Conservation (phyloP, 1,140 invertebrate genomes). For the Saccostrea cuccullata region DNA sequence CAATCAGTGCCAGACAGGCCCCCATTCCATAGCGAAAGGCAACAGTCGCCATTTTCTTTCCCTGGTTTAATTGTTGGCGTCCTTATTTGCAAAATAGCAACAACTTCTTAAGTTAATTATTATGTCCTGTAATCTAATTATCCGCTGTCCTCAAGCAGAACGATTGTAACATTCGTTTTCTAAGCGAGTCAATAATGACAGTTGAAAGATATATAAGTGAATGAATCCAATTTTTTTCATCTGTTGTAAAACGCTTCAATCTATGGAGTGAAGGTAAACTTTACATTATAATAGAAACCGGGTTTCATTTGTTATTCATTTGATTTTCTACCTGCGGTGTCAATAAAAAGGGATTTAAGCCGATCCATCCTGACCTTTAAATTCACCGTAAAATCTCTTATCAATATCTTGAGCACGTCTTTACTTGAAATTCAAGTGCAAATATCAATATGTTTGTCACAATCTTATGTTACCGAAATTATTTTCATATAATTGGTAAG, state of each 20-base stretch:
- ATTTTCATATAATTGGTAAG: too few relatives aligned
- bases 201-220: too few relatives aligned
- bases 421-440: too few relatives aligned
- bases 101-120: background rate
- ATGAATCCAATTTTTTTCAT: too few relatives aligned
- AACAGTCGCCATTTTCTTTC: conserved; percentile 6
- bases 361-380: conserved; percentile 14
- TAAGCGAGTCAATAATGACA: background rate
- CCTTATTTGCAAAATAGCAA: conserved; percentile 1
- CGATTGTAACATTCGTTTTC: background rate
- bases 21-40: conserved; percentile 18
- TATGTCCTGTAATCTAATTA: background rate
- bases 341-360: conserved; percentile 6
- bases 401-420: background rate
- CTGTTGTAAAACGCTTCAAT: too few relatives aligned
- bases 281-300: background rate
- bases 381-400: background rate
- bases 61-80: background rate
- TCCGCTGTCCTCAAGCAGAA: background rate
- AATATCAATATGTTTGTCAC: too few relatives aligned
- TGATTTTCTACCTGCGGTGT: background rate
- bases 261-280: background rate
- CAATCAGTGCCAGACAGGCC: background rate
- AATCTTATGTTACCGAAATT: too few relatives aligned
- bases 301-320: background rate